A percentile compares a stretch with the other conserved stretches of the same genome.
phyloP scores from a whole-genome alignment of 2,888 invertebrate species.

The Lacanobia oleracea region DNA sequence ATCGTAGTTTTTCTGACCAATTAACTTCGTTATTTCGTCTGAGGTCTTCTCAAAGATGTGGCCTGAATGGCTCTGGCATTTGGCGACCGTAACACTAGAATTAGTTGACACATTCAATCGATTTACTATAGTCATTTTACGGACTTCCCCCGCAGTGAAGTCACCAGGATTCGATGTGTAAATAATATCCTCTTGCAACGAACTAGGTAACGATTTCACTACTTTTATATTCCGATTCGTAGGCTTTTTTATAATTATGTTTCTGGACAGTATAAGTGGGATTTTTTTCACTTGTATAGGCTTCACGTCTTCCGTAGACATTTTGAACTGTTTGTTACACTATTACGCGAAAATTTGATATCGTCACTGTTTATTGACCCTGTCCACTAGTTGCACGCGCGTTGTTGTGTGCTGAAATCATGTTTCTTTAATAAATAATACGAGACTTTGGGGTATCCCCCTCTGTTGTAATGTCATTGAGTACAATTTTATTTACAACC shows the following conservation, averaged over 20 bases:
- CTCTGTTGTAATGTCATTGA: constrained; percentile 23
- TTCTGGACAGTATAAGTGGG: constrained; percentile 54
- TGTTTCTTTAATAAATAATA: constrained; percentile 39
- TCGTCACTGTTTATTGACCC: constrained; percentile 34
- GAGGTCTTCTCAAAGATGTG: constrained; percentile 74
- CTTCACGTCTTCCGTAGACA: constrained; percentile 53
- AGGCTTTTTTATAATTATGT: constrained; percentile 44
- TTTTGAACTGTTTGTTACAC: constrained; percentile 31
- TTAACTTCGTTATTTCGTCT: constrained; percentile 74
- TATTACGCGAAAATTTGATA: constrained; percentile 6
- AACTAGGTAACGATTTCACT: constrained; percentile 40
- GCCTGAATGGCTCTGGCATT: constrained; percentile 61
- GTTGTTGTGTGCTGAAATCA: constrained; percentile 3
- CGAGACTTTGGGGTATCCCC: constrained; percentile 56
- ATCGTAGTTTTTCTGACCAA: constrained; percentile 83
- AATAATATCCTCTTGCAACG: constrained; percentile 52
- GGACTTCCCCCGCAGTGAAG: constrained; percentile 76
- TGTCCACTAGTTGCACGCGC: background rate
- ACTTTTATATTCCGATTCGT: constrained; percentile 36
- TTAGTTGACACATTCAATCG: constrained; percentile 69
- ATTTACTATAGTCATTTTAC: constrained; percentile 72
- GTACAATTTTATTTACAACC: no score
- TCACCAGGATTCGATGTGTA: constrained; percentile 65
- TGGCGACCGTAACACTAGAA: constrained; percentile 75
- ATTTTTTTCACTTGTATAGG: constrained; percentile 53